Evolutionary conservation across 1,140 invertebrate species (phyloP).

Genomic region (Plutomurus gul): DNA sequence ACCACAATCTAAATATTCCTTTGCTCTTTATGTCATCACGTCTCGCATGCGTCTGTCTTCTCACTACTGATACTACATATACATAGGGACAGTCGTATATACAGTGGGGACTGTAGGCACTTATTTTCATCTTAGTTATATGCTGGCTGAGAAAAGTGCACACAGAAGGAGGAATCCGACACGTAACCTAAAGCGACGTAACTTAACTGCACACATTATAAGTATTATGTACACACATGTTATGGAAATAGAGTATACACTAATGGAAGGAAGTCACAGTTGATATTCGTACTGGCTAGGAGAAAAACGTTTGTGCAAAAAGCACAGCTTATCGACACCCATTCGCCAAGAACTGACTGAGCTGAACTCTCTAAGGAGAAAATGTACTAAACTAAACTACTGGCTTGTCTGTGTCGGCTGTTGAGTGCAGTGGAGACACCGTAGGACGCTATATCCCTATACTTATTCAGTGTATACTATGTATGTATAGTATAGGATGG

Average conservation of each 20-base stretch:
- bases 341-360: constrained; percentile 8
- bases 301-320: constrained; percentile 5
- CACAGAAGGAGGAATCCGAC: no score
- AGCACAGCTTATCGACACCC: constrained; percentile 18
- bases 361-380: constrained; percentile 1
- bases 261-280: neutral
- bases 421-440: no score
- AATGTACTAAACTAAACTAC: no score
- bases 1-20: neutral
- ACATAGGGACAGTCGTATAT: no score
- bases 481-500: neutral
- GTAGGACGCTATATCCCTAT: no score
- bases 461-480: no score
- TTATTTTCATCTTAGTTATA: no score
- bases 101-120: no score
- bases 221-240: constrained; percentile 6
- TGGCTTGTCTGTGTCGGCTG: no score
- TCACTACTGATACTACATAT: no score
- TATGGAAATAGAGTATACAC: constrained; percentile 16
- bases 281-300: neutral
- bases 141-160: no score
- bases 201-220: neutral
- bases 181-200: constrained; percentile 5
- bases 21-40: neutral
- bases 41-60: neutral